Evolutionary conservation across 2,797 vertebrate genomes (phyloP).

Genomic region (Orestias chungarensis): DNA sequence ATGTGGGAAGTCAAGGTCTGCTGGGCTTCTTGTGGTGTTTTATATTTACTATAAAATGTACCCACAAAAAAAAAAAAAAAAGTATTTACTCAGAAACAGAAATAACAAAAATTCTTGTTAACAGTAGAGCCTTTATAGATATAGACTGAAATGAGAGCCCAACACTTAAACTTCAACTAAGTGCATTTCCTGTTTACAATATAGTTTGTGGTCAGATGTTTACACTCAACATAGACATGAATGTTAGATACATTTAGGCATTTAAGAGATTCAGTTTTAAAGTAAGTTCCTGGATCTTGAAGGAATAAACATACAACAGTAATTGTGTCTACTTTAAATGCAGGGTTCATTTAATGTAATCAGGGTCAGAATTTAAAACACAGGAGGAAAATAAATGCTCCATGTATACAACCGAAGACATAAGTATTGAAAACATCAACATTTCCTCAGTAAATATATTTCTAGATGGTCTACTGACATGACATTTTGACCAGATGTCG

Average conservation of each 20-base stretch:
- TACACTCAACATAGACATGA: neutral
- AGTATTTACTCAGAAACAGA: neutral
- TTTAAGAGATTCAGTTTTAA: no score
- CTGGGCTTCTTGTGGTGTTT: neutral
- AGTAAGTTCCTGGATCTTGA: no score
- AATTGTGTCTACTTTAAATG: no score
- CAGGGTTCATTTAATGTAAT: neutral
- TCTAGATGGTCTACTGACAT: no score
- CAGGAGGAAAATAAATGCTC: neutral
- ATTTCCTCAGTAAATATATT: no score
- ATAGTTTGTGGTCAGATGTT: neutral
- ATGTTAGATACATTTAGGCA: neutral
- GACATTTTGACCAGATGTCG: no score
- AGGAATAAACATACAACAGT: no score
- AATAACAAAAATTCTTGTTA: neutral
- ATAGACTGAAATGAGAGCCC: neutral
- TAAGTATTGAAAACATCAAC: no score
- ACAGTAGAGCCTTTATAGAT: neutral
- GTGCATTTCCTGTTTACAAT: neutral
- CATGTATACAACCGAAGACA: no score
- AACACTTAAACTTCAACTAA: neutral
- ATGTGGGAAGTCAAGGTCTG: neutral
- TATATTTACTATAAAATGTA: neutral
- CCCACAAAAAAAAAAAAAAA: neutral
- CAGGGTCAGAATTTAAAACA: neutral